phyloP scores from a whole-genome alignment of 2,888 invertebrate species.

The Drosophila paranaensis region DNA sequence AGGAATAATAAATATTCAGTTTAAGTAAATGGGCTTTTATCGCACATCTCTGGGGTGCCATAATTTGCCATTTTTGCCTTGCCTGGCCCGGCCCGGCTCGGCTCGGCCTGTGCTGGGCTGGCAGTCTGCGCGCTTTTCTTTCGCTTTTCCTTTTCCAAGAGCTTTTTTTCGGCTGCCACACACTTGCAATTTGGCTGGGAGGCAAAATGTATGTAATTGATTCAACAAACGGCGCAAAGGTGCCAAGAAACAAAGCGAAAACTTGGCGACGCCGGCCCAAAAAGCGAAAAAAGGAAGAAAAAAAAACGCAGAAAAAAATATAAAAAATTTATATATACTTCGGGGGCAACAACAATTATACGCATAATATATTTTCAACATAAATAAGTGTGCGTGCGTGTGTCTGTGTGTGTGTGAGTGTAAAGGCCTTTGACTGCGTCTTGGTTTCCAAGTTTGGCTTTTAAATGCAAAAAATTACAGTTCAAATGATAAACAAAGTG shows the following conservation, averaged over 20 bases:
- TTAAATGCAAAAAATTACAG: constrained; percentile 21
- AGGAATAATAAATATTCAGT: constrained; percentile 80
- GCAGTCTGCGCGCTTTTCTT: constrained; percentile 48
- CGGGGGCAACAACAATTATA: constrained; percentile 72
- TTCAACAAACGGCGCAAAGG: constrained; percentile 73
- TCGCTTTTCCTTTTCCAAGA: constrained; percentile 19
- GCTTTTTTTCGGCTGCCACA: constrained; percentile 34
- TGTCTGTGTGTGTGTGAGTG: constrained; percentile 1
- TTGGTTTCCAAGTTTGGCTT: constrained; percentile 8
- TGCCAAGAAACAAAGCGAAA: constrained; percentile 69
- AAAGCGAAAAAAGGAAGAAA: not conserved
- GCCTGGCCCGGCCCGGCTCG: constrained; percentile 34
- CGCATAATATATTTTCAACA: constrained; percentile 74
- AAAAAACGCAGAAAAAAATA: not conserved
- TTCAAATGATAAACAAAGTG: constrained; percentile 15
- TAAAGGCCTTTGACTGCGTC: constrained; percentile 17
- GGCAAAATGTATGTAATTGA: constrained; percentile 72
- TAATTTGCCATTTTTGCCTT: constrained; percentile 80
- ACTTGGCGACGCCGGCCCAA: constrained; percentile 46
- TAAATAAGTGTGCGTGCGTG: constrained; percentile 39
- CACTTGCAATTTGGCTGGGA: constrained; percentile 53
- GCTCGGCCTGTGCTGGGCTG: constrained; percentile 35
- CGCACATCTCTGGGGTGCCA: constrained; percentile 80
- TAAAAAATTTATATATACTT: constrained; percentile 24
- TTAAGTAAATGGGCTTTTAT: constrained; percentile 81